Conservation (phyloP, 2,888 invertebrate species). For the Bellardia bayeri region DNA sequence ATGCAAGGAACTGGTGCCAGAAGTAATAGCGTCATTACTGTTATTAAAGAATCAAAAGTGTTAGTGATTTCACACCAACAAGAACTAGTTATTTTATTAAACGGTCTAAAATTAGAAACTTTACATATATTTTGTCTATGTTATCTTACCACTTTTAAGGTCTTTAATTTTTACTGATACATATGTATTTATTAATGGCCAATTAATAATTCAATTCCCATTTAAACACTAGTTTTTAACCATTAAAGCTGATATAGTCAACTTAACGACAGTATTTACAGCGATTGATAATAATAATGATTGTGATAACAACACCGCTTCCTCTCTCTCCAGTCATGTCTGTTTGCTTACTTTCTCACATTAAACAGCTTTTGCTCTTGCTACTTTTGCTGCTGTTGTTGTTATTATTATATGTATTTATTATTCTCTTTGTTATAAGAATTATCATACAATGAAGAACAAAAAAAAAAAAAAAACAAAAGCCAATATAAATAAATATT, state of each 20-base stretch:
- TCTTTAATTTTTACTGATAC: too few species aligned
- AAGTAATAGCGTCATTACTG: too few species aligned
- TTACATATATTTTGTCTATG: too few species aligned
- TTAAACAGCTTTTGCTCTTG: background rate
- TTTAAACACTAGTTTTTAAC: background rate
- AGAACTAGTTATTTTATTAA: too few species aligned
- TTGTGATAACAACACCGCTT: background rate
- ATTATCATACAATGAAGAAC: slow-evolving; percentile 6
- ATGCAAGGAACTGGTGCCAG: too few species aligned
- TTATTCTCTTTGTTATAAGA: slow-evolving; percentile 17
- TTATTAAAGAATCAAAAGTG: too few species aligned
- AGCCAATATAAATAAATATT: slow-evolving; percentile 35
- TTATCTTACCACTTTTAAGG: background rate
- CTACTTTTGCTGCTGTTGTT: slow-evolving; percentile 1
- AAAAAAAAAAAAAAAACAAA: slow-evolving; percentile 35
- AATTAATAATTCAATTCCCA: too few species aligned
- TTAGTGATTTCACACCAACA: too few species aligned
- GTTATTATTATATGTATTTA: background rate
- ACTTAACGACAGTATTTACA: too few species aligned
- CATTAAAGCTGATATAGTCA: too few species aligned
- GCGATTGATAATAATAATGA: background rate
- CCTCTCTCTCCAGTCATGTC: background rate
- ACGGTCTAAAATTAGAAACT: too few species aligned
- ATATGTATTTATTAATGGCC: too few species aligned
- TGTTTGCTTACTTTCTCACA: slow-evolving; percentile 7